Evolutionary conservation across 2,113 vertebrate genomes (phyloP), one percentile per base, ranked within the genome.

Genomic region (Murina feae): DNA sequence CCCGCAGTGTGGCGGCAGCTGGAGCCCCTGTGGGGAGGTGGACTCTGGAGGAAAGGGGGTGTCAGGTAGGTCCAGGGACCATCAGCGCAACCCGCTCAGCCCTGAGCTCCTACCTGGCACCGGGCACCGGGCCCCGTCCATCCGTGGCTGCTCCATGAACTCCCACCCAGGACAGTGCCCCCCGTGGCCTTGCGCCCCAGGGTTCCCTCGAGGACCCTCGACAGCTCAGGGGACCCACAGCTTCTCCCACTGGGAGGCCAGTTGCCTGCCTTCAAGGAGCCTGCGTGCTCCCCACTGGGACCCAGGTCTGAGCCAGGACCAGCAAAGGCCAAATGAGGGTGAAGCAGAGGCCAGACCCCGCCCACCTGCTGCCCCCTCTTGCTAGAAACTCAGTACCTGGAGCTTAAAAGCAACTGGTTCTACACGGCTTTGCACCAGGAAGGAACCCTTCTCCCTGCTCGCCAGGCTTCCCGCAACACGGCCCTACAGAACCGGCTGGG

Each of bases 381-480:
- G 13, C 95, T 92, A 79, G 32, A 95, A 96, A 97, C 94, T 86
- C 65, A 91, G 93, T 96, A 95, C 55, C 90, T 86, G 17, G 32
- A 72, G 82, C 76, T 93, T 93, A 75, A 96, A 96, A 97, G 81
- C 71, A 76, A 83, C 74, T 60, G 32, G 55, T 72, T 92, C 87
- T 83, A 65, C 81, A 95, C 76, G 83, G 66, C 51, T 32, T 95
- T 95, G 32, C 82, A 91, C 89, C 93, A 89, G 69, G 95, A 95
- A 82, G 98, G 98, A 98, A 98, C 97, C 97, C 96, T 39, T 95
- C 81, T 86, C 86, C 98, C 97, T 97, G 95, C 87, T 97, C 95
- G 80, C 97, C 82, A 91, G 93, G 96, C 85, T 94, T 97, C 97
- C 97, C 92, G 82, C 95, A 97, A 98, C 94, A 91, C 96, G 97